These are phyloP conservation scores for Paradisaea rubra DNA, from an alignment of 2,113 vertebrate species.

Conservation along the genomic window DNA sequence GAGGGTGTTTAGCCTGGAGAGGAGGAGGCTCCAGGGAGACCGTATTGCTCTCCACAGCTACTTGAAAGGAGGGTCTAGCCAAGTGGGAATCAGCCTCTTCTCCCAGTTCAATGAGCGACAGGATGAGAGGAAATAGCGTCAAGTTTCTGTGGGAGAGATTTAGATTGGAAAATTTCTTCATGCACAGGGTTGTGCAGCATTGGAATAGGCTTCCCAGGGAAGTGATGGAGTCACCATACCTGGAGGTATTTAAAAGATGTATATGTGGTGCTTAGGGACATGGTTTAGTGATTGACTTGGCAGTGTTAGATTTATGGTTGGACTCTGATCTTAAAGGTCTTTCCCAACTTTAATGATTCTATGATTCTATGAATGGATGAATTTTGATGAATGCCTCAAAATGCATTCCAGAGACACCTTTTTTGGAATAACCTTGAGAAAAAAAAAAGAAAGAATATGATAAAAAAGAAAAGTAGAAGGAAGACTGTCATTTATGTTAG, in stretches of 20 bases:
- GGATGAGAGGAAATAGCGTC: neutral
- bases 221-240: neutral
- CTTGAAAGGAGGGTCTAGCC: neutral
- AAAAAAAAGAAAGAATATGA: neutral
- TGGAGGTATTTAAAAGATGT: neutral
- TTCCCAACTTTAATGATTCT: neutral
- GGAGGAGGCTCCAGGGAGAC: neutral
- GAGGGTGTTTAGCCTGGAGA: neutral
- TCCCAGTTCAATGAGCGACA: fast-evolving
- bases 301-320: neutral
- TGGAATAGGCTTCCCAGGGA: neutral
- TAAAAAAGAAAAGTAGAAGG: neutral
- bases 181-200: neutral
- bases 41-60: too few species aligned
- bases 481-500: neutral
- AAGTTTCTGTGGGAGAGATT: neutral
- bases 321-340: neutral
- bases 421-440: neutral
- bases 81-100: neutral
- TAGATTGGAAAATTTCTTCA: neutral
- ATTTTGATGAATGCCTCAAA: neutral
- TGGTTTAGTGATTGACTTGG: neutral
- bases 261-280: neutral
- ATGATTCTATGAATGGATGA: neutral
- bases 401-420: neutral